Evolutionary conservation across 2,888 invertebrate species (phyloP).

Genomic region (Dynastes hyllus): DNA sequence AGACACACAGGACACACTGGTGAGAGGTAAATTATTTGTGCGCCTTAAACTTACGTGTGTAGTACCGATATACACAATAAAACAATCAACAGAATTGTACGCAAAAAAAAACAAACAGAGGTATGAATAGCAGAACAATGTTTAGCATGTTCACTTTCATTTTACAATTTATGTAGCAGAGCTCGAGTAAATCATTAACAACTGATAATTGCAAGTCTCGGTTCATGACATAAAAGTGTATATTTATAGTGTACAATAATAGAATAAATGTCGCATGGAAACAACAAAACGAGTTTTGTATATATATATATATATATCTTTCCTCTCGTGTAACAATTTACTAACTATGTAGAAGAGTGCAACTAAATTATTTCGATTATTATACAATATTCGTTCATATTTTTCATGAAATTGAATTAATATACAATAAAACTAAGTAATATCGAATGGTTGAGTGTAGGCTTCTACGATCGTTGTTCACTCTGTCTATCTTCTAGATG

Average conservation of each 20-base stretch:
- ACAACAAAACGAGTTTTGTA: not conserved
- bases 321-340: not conserved
- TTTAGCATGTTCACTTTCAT: slow-evolving; percentile 29
- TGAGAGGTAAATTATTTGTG: slow-evolving; percentile 7
- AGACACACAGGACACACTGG: not conserved
- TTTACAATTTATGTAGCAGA: not conserved
- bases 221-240: not conserved
- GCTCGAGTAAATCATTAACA: slow-evolving; percentile 11
- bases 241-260: not conserved
- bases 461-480: no score
- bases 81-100: not conserved
- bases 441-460: no score
- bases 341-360: no score
- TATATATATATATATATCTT: not conserved
- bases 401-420: no score
- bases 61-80: not conserved
- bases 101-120: slow-evolving; percentile 1
- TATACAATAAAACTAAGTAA: no score
- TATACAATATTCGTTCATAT: no score
- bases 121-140: not conserved
- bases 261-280: not conserved
- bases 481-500: no score
- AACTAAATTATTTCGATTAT: no score
- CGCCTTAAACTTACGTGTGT: not conserved
- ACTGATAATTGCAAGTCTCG: slow-evolving; percentile 7